These are phyloP conservation scores for Parnassius smintheus DNA, from an alignment of 2,888 invertebrate genomes.

Conservation along the genomic window DNA sequence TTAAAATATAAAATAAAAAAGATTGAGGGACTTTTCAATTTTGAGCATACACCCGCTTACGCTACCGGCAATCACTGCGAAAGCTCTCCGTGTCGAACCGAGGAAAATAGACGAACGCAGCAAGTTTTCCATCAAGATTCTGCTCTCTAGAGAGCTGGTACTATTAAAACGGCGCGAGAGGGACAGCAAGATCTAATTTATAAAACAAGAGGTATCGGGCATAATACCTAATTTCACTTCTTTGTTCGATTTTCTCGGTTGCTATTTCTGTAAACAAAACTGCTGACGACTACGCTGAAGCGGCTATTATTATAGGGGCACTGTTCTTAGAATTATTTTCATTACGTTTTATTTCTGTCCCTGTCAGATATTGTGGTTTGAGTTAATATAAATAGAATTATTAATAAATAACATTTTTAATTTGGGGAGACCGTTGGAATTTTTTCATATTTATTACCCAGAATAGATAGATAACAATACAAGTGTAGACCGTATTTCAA, in stretches of 20 bases:
- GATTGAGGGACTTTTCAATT: too few species aligned
- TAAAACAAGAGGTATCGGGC: conserved; percentile 8
- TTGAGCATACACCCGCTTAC: background rate
- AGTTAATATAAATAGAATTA: too few species aligned
- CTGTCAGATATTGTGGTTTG: too few species aligned
- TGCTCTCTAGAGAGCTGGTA: conserved; percentile 3
- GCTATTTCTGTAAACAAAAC: conserved; percentile 10
- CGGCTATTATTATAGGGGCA: too few species aligned
- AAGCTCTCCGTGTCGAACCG: background rate
- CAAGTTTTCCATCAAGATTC: conserved; percentile 22
- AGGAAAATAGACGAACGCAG: conserved; percentile 11
- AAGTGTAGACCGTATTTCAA: too few species aligned
- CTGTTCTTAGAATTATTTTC: too few species aligned
- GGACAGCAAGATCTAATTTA: conserved; percentile 18
- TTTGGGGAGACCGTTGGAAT: too few species aligned
- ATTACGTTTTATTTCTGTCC: too few species aligned
- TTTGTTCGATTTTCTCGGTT: conserved; percentile 10
- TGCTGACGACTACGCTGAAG: background rate
- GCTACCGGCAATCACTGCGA: conserved; percentile 4
- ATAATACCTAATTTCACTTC: conserved; percentile 17
- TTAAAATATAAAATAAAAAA: too few species aligned
- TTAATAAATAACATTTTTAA: too few species aligned
- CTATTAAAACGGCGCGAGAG: conserved; percentile 22
- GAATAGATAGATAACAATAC: too few species aligned
- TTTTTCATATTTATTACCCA: too few species aligned